Conservation (phyloP, 2,113 vertebrate genomes). For the Nothobranchius furzeri region DNA sequence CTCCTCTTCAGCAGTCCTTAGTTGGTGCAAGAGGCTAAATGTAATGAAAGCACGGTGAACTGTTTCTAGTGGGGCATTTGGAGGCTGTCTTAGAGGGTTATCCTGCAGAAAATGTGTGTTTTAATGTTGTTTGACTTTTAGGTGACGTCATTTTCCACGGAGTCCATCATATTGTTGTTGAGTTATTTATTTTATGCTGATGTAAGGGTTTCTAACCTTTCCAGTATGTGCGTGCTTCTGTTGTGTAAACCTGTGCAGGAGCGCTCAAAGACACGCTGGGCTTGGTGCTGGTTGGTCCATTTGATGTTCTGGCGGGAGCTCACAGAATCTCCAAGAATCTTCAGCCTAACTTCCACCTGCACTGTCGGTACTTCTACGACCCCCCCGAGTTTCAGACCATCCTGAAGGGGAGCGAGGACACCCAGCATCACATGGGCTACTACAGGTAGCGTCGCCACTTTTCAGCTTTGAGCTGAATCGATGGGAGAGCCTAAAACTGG, state of each 20-base stretch:
- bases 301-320: conserved; percentile 90
- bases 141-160: no score
- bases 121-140: no score
- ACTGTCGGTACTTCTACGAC: conserved; percentile 96
- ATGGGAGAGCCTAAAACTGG: not conserved
- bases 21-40: no score
- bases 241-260: conserved; percentile 69
- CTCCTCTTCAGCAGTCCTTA: no score
- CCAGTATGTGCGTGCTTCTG: no score
- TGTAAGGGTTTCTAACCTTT: no score
- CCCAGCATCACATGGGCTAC: conserved; percentile 94
- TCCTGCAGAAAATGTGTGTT: no score
- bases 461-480: not conserved
- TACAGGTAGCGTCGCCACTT: conserved; percentile 79
- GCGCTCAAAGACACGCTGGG: conserved; percentile 84
- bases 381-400: conserved; percentile 97
- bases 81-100: no score
- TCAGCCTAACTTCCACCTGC: conserved; percentile 85
- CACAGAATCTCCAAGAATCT: conserved; percentile 80
- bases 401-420: conserved; percentile 82
- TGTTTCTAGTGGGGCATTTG: no score
- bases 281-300: conserved; percentile 91
- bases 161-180: no score
- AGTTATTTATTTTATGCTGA: no score
- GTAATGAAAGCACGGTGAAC: no score